Base-by-base conservation (phyloP, 2,888 invertebrate genomes). In the Tachystola acroxantha region DNA sequence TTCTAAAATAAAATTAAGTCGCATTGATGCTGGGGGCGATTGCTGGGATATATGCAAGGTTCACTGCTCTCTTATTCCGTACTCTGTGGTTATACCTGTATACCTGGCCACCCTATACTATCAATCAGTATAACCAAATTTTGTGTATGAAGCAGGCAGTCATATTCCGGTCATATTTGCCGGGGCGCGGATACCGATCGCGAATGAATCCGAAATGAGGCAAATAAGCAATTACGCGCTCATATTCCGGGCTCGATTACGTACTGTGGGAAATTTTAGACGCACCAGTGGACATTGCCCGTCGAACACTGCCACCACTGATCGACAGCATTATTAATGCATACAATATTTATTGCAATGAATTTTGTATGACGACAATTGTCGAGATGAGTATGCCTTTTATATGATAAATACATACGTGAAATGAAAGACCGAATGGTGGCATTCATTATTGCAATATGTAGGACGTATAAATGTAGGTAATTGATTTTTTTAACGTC, bases 181-280 rank as follows among this genome's bases (percentile, higher is more conserved):
- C 50, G 53, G 53, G 46, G 52, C 50, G 58, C 61, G 58, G 55
- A 64, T 57, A 58, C 52, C 53, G 50, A 55, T 65, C 64, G 64
- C 64, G 70, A 67, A 64, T 72, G 71, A 75, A 77, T 81, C 61
- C 56, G 60, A 78, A 80, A 81, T 79, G 77, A 80, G 74, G 79
- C 81, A 82, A 81, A 81, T 80, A 80, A 79, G 73, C 82, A 81
- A 84, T 81, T 81, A 79, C 62, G 62, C 65, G 71, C 63, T 68
- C 73, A 68, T 71, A 75, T 76, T 77, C 64, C 13, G 60, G 67
- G 65, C 74, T 72, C 72, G 74, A 76, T 81, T 77, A 69, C 73
- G 62, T 66, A 59, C 52, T 68, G 63, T 64, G 68, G 69, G 64
- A 61, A 64, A 72, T 76, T 78, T 71, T 62, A 69, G 69, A 66